phyloP scores from a whole-genome alignment of 2,888 invertebrate species.

The Megaustenia siamemsis region DNA sequence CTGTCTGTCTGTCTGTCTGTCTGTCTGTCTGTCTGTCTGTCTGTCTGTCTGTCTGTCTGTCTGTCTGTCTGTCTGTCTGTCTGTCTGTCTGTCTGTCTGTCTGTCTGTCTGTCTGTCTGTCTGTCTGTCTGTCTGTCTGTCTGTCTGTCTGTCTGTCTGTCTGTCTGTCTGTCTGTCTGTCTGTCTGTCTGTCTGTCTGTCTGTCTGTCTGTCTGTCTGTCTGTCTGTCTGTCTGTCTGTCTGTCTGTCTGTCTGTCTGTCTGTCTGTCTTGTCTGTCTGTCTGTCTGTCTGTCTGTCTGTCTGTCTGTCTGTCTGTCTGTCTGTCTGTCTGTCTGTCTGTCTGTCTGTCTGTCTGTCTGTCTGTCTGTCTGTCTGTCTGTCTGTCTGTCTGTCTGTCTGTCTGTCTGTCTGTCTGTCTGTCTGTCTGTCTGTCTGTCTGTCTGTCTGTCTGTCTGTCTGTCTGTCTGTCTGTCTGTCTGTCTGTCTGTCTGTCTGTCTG shows the following conservation, averaged over 20 bases:
- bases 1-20: constrained; percentile 26
- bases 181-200: not conserved
- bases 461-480: not conserved
- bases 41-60: constrained; percentile 27
- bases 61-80: constrained; percentile 27
- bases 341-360: constrained; percentile 27
- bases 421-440: not conserved
- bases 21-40: constrained; percentile 27
- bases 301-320: constrained; percentile 26
- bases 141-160: not conserved
- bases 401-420: not conserved
- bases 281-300: constrained; percentile 27
- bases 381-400: not conserved
- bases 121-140: not conserved
- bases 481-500: not conserved
- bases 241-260: not conserved
- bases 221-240: not conserved
- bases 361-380: constrained; percentile 27
- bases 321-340: constrained; percentile 27
- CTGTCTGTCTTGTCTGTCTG: too few relatives aligned
- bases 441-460: not conserved
- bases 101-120: not conserved
- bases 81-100: constrained; percentile 18
- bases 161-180: not conserved
- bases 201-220: not conserved